Conservation (phyloP, 2,888 invertebrate species). For the Macrosoma leucophasiata region DNA sequence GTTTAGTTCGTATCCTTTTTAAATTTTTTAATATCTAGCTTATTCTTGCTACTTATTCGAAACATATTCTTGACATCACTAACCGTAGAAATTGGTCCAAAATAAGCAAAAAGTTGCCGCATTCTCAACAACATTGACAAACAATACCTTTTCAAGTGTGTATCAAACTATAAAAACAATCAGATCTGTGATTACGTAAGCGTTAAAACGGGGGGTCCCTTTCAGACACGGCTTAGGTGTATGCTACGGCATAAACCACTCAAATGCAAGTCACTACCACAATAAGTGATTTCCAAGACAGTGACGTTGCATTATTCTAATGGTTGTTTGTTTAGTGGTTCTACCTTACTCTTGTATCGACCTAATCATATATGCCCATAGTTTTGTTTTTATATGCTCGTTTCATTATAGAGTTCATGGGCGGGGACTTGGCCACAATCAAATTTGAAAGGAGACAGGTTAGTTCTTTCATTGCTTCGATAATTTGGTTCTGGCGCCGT, state of each 20-base stretch:
- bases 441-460: slow-evolving; percentile 73
- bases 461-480: slow-evolving; percentile 54
- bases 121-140: no score
- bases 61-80: no score
- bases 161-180: no score
- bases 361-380: slow-evolving; percentile 74
- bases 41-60: no score
- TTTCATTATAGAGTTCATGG: slow-evolving; percentile 75
- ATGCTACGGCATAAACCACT: slow-evolving; percentile 62
- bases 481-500: slow-evolving; percentile 69
- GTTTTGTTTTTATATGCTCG: slow-evolving; percentile 72
- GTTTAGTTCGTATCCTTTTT: no score
- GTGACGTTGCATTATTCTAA: slow-evolving; percentile 69
- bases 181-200: slow-evolving; percentile 24
- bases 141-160: no score
- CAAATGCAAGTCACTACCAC: slow-evolving; percentile 68
- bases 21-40: no score
- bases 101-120: no score
- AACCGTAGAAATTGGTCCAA: no score
- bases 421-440: slow-evolving; percentile 72
- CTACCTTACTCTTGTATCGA: slow-evolving; percentile 74
- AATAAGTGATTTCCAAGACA: slow-evolving; percentile 74
- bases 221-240: slow-evolving; percentile 34
- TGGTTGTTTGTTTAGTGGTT: slow-evolving; percentile 74
- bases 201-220: slow-evolving; percentile 39